A percentile compares a stretch with the other conserved stretches of the same genome.
Conservation (phyloP, 2,888 invertebrate species). For the Eumerus sabulonum region DNA sequence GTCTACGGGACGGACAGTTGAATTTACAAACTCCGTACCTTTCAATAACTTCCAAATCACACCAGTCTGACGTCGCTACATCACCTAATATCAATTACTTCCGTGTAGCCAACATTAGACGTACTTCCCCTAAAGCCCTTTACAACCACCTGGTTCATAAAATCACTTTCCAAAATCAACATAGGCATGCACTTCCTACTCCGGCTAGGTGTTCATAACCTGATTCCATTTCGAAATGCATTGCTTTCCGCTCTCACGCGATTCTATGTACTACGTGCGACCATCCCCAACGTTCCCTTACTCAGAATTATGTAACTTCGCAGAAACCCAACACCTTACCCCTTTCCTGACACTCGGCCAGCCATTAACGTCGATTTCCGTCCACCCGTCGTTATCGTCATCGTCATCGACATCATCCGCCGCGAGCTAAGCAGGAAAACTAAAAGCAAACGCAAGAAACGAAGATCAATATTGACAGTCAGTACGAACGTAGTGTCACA, state of each 20-base stretch:
- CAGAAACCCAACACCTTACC: slow-evolving; percentile 46
- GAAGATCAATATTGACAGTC: slow-evolving; percentile 57
- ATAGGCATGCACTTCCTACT: too few relatives aligned
- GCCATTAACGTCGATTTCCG: slow-evolving; percentile 67
- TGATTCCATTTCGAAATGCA: not conserved
- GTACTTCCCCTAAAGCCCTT: too few relatives aligned
- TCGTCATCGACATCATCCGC: not conserved
- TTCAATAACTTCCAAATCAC: too few relatives aligned
- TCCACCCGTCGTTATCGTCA: slow-evolving; percentile 37
- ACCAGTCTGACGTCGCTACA: too few relatives aligned
- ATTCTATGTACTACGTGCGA: not conserved
- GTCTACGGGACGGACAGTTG: too few relatives aligned
- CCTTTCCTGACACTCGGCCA: slow-evolving; percentile 35
- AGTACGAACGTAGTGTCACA: slow-evolving; percentile 50
- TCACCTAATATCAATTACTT: too few relatives aligned
- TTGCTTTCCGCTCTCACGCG: not conserved
- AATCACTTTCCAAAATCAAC: too few relatives aligned
- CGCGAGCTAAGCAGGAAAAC: not conserved
- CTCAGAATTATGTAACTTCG: slow-evolving; percentile 41
- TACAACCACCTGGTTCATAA: too few relatives aligned
- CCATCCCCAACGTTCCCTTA: slow-evolving; percentile 8
- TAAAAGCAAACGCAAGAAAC: slow-evolving; percentile 20
- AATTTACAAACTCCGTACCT: too few relatives aligned
- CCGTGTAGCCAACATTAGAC: too few relatives aligned
- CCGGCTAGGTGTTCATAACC: too few relatives aligned